Conservation (phyloP, 2,888 invertebrate species). For the Julus scandinavius region DNA sequence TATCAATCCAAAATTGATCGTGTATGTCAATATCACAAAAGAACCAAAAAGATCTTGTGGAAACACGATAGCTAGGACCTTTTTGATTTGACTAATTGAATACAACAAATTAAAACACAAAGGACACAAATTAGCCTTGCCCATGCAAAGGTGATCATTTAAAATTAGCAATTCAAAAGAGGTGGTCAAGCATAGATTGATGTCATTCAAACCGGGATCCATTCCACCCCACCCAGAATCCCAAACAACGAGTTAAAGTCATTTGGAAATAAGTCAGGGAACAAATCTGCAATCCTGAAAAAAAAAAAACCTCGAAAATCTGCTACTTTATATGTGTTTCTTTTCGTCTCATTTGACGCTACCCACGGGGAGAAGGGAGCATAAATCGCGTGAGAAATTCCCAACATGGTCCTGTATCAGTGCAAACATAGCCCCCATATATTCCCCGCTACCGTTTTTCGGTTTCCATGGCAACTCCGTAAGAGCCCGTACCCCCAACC, state of each 20-base stretch:
- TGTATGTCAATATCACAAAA: too few species aligned
- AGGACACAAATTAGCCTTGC: too few species aligned
- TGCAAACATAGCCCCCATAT: not conserved
- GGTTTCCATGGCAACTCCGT: not conserved
- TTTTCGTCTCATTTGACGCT: slow-evolving; percentile 21
- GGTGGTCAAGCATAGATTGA: not conserved
- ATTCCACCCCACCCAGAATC: not conserved
- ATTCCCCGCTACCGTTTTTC: not conserved
- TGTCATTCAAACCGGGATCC: not conserved
- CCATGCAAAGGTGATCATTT: too few species aligned
- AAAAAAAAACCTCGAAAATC: not conserved
- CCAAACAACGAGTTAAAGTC: not conserved
- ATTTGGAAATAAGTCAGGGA: not conserved
- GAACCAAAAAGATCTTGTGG: too few species aligned
- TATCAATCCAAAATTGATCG: too few species aligned
- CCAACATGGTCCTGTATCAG: slow-evolving; percentile 24
- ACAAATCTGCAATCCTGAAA: not conserved
- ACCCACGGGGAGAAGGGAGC: slow-evolving; percentile 23
- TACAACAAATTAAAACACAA: too few species aligned
- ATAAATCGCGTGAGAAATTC: slow-evolving; percentile 33
- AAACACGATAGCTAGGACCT: too few species aligned
- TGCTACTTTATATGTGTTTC: slow-evolving; percentile 28
- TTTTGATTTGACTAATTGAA: too few species aligned
- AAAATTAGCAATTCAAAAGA: not conserved
- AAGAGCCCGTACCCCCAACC: slow-evolving; percentile 12